Percentiles rank a stretch among this genome's conserved stretches.
Conservation (phyloP, 2,888 invertebrate genomes). For the Pomacea canaliculata region DNA sequence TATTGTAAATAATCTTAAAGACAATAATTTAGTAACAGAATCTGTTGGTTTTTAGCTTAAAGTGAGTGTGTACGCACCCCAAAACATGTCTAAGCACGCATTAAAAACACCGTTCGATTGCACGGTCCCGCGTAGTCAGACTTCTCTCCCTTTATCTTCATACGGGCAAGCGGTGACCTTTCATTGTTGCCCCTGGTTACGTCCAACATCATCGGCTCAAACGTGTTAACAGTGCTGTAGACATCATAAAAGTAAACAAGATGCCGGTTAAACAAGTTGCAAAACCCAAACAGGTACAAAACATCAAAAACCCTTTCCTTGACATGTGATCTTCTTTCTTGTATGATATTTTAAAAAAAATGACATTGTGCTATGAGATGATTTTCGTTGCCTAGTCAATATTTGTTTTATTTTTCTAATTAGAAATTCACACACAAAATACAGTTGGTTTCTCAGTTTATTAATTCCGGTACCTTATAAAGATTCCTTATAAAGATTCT, state of each 20-base stretch:
- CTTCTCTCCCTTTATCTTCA: not conserved
- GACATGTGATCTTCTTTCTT: too few relatives aligned
- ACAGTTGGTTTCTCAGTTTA: too few relatives aligned
- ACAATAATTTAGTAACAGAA: too few relatives aligned
- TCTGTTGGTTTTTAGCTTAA: too few relatives aligned
- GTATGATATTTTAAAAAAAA: too few relatives aligned
- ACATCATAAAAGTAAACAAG: not conserved
- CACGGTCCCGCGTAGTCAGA: not conserved
- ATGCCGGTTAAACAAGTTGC: slow-evolving; percentile 17
- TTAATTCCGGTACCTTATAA: too few relatives aligned
- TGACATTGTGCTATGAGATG: too few relatives aligned
- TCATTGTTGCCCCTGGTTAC: slow-evolving; percentile 21
- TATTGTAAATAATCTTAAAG: too few relatives aligned
- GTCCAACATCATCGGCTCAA: slow-evolving; percentile 1
- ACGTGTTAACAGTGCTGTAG: not conserved
- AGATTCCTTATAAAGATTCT: too few relatives aligned
- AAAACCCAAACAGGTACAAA: slow-evolving; percentile 17
- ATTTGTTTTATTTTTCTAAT: too few relatives aligned
- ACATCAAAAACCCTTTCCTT: not conserved
- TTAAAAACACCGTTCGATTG: slow-evolving; percentile 24
- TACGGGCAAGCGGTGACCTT: not conserved
- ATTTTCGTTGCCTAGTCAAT: too few relatives aligned
- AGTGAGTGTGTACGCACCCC: slow-evolving; percentile 42
- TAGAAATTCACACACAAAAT: too few relatives aligned
- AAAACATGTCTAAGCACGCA: slow-evolving; percentile 55